Evolutionary conservation across 2,113 vertebrate species (phyloP), one percentile per base, ranked within the genome.

Genomic region (Scomber colias): DNA sequence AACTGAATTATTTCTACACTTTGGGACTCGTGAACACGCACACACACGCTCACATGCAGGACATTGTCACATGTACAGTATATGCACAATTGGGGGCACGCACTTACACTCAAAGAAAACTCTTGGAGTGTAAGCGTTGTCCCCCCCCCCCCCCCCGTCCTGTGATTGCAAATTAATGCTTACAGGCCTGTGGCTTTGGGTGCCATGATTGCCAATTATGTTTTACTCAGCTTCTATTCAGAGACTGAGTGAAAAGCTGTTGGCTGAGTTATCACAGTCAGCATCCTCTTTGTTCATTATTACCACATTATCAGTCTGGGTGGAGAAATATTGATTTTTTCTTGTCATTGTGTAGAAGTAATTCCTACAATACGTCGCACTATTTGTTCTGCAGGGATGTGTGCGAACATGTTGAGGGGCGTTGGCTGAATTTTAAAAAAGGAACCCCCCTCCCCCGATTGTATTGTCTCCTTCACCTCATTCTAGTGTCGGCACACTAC

Each of bases 191-290:
- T 51, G 71, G 82, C 75, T 74, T 59, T 14, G 19, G 75, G 59
- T 66, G 88, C 72, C 60, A 54, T 90, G 86, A 93, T 92, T 92
- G 87, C 67, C 90, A 91, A 90, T 94, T 88, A 81, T 61, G 77
- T 87, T 87, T 91, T 73, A 79, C 82, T 82, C 85, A 84, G 82
- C 77, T 44, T 68, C 73, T 81, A 60, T 88, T 85, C 80, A 87
- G 56, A 54, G 56, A 30, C 16, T 8, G 81, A 73, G 66, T 68
- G 77, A 63, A 83, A 77, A 72, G 81, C 60, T 48, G 73, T 61
- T 79, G 76, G 67, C 31, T 7, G 75, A 79, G 76, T 83, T 78
- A 83, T 84, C 74, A 35, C 44, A 31, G 82, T 81, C 78, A 72
- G 81, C 59, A 80, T 87, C 77, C 71, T 69, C 62, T 73, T 80